Conservation (phyloP, 2,113 vertebrate species). For the Zapus hudsonius region DNA sequence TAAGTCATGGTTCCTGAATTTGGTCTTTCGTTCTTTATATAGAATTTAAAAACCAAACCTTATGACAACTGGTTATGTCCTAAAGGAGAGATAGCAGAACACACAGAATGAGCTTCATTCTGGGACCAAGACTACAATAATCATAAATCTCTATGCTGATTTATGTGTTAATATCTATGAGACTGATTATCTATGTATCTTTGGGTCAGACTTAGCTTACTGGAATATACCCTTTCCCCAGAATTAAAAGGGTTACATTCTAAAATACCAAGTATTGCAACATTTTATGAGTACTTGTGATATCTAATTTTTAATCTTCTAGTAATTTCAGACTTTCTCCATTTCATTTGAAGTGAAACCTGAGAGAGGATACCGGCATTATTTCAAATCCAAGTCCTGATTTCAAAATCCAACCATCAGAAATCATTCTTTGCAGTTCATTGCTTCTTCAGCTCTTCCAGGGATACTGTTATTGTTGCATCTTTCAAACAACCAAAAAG, state of each 20-base stretch:
- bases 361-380: background rate
- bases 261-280: background rate
- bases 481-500: slow-evolving; percentile 12
- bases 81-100: no score
- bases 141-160: background rate
- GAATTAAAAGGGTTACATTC: background rate
- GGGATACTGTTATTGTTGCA: background rate
- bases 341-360: slow-evolving; percentile 45
- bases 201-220: background rate
- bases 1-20: no score
- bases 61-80: no score
- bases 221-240: background rate
- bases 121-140: background rate
- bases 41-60: no score
- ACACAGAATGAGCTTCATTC: background rate
- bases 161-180: no score
- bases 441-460: slow-evolving; percentile 16
- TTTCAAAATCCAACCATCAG: background rate
- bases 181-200: background rate
- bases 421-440: slow-evolving; percentile 54
- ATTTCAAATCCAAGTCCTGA: slow-evolving; percentile 45
- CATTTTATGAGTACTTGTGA: background rate
- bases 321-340: background rate
- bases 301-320: slow-evolving; percentile 19
- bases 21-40: no score